Evolutionary conservation across 2,113 vertebrate genomes (phyloP), one percentile per base, ranked within the genome.

Genomic region (Corvus moneduloides): DNA sequence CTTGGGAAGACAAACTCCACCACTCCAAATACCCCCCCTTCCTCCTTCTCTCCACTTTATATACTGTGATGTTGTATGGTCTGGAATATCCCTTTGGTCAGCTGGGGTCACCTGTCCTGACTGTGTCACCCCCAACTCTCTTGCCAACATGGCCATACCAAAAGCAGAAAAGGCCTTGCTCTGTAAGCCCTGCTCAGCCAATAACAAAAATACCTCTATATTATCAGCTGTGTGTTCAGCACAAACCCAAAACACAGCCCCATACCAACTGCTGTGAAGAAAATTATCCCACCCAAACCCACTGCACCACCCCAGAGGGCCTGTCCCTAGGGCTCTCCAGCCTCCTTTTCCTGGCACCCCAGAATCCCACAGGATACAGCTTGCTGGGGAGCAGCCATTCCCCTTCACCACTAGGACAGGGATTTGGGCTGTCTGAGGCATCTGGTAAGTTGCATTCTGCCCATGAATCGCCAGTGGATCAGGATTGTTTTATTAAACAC

Each of bases 341-440:
- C 35, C 32, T 59, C 22, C 26, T 37, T 44, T 23, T 52, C 8
- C 2, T 1, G 0, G 37, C 7, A 5, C 11, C 7, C 3, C 0
- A 22, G 35, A 18, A 4, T 26, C 30, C 33, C 8, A 2, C 5
- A 9, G n/a, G 28, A 30, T 55, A 39, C 7, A 2, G 3, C 15
- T 20, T 49, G 67, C 15, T 48, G 61, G 24, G 43, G 22, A 68
- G 27, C 23, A 55, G 59, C 37, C 39, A 2, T 41, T 44, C n/a
- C 13, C 16, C 19, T 23, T 52, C 1, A 0, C 18, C 16, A 20
- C 35, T 18, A 8, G 72, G 5, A 39, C 49, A 16, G 22, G 18
- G 30, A 32, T 48, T 28, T 35, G 16, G 7, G 19, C 24, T n/a
- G 16, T 2, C 4, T 17, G 6, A 35, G 62, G 24, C 4, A 9